These are phyloP conservation scores for Epinephelus cyanopodus DNA, from an alignment of 2,113 vertebrate genomes.

Conservation along the genomic window DNA sequence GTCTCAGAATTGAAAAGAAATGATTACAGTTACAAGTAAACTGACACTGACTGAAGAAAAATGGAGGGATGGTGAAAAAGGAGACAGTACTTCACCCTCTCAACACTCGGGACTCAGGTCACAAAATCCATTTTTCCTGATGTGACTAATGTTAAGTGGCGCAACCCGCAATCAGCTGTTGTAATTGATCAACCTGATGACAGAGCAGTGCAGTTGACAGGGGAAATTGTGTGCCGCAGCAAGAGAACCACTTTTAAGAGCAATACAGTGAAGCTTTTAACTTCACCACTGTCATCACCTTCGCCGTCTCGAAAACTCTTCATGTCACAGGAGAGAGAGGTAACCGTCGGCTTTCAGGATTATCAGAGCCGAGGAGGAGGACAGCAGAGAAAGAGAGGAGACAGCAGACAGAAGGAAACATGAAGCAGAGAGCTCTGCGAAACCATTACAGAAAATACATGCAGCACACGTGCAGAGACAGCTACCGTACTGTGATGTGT, in stretches of 20 bases:
- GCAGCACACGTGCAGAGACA: conserved; percentile 24
- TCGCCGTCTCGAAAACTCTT: neutral
- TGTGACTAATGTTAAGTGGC: conserved; percentile 2
- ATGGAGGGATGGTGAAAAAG: neutral
- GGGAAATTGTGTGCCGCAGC: neutral
- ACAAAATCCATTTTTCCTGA: conserved; percentile 28
- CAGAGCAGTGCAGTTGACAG: neutral
- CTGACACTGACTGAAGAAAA: conserved; percentile 4
- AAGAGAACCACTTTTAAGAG: neutral
- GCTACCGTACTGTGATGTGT: conserved; percentile 5
- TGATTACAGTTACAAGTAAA: neutral
- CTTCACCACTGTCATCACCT: neutral
- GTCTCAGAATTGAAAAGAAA: no score
- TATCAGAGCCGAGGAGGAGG: neutral
- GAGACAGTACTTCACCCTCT: neutral
- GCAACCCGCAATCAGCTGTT: conserved; percentile 27
- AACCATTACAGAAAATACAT: conserved; percentile 8
- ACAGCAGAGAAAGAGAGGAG: neutral
- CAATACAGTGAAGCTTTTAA: conserved; percentile 1
- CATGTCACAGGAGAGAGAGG: neutral
- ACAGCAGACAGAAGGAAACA: neutral
- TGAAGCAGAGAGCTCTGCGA: neutral
- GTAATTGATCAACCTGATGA: conserved; percentile 27
- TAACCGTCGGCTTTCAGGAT: conserved; percentile 12
- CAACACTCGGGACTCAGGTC: conserved; percentile 11